These are phyloP conservation scores for Grallaria varia DNA, from an alignment of 2,113 vertebrate genomes.

Conservation along the genomic window DNA sequence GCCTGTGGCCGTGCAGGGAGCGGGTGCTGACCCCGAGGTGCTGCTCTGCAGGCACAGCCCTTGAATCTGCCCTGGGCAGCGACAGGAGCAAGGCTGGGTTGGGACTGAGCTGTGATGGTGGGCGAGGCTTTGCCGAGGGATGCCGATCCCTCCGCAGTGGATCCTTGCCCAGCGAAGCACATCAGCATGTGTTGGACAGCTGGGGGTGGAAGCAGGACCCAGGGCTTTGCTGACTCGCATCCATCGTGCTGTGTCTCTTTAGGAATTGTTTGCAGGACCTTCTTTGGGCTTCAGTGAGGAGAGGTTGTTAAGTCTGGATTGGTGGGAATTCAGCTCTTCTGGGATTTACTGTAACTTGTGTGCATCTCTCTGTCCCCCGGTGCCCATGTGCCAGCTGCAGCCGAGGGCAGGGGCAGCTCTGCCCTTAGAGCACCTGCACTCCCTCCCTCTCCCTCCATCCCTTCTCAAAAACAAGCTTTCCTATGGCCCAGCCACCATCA, in stretches of 20 bases:
- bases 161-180: background rate
- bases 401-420: background rate
- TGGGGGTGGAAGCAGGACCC: background rate
- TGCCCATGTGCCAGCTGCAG: background rate
- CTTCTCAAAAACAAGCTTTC: background rate
- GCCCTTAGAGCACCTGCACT: background rate
- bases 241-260: rapidly evolving
- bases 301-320: background rate
- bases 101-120: background rate
- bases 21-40: background rate
- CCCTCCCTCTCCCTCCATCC: background rate
- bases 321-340: background rate
- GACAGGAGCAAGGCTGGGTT: background rate
- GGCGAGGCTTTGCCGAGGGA: background rate
- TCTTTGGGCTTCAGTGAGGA: background rate
- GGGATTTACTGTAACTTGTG: background rate
- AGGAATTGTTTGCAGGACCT: rapidly evolving
- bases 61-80: background rate
- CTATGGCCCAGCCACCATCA: background rate
- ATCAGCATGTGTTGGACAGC: rapidly evolving
- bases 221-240: background rate
- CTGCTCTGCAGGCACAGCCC: background rate
- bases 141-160: rapidly evolving
- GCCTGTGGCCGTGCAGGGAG: background rate
- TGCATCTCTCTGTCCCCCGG: background rate